phyloP scores from a whole-genome alignment of 2,888 invertebrate species.

The Apocheima hispidaria region DNA sequence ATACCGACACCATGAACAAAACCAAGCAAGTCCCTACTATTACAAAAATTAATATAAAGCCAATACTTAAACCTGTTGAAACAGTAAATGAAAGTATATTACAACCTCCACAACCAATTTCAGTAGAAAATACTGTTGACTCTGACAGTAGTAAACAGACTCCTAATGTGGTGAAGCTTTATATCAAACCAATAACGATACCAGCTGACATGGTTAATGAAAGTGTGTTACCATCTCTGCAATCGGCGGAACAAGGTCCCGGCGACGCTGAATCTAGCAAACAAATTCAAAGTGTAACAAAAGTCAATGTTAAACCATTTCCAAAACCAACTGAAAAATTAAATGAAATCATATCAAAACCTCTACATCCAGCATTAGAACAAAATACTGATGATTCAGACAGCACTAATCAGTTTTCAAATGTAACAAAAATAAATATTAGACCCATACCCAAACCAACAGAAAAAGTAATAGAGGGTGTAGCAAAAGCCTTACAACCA shows the following conservation, averaged over 20 bases:
- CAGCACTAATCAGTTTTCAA: conserved; percentile 58
- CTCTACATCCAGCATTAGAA: background rate
- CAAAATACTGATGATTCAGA: conserved; percentile 39
- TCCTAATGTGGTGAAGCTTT: conserved; percentile 67
- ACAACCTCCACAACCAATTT: background rate
- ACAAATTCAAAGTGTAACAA: conserved; percentile 64
- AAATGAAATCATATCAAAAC: conserved; percentile 47
- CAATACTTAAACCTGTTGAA: conserved; percentile 67
- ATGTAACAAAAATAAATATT: conserved; percentile 71
- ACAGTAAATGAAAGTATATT: conserved; percentile 53
- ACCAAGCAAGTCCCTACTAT: conserved; percentile 62
- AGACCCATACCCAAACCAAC: conserved; percentile 75
- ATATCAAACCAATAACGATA: conserved; percentile 78
- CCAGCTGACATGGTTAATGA: conserved; percentile 58
- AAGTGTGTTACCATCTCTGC: conserved; percentile 27
- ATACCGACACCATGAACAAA: conserved; percentile 34
- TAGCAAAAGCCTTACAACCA: background rate
- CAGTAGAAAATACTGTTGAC: conserved; percentile 30
- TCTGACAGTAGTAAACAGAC: conserved; percentile 50
- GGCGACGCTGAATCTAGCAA: conserved; percentile 43
- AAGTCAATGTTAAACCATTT: conserved; percentile 81
- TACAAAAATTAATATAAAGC: conserved; percentile 76
- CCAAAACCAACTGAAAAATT: conserved; percentile 62
- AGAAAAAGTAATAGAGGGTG: conserved; percentile 56
- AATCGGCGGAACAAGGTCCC: background rate